A percentile compares a stretch with the other conserved stretches of the same genome.
These are phyloP conservation scores for Drosophila stalkeri DNA, from an alignment of 2,888 invertebrate species.

Conservation along the genomic window DNA sequence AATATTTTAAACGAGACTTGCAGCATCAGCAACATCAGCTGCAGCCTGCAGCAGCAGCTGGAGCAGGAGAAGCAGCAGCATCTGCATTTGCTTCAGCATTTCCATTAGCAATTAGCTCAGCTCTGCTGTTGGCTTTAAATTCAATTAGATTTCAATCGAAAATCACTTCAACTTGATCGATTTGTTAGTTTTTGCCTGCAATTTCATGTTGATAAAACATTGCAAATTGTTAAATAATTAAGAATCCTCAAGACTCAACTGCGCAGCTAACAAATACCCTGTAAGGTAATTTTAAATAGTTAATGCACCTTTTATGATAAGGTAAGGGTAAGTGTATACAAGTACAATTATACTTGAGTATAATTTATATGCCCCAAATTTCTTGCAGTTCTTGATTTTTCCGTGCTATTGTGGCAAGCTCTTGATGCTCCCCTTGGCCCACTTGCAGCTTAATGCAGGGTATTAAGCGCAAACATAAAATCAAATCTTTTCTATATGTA, in stretches of 20 bases:
- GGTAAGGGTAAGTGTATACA: no score
- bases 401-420: no score
- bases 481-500: neutral
- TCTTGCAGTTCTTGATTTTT: no score
- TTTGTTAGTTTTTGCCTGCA: neutral
- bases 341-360: no score
- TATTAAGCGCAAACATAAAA: neutral
- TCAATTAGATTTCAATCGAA: slow-evolving; percentile 11
- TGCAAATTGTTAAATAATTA: slow-evolving; percentile 32
- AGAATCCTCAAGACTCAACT: neutral
- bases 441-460: neutral
- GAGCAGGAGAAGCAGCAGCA: neutral
- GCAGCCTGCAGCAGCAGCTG: slow-evolving; percentile 23
- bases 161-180: slow-evolving; percentile 17
- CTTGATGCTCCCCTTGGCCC: neutral
- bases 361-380: no score
- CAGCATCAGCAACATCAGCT: slow-evolving; percentile 41
- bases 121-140: slow-evolving; percentile 12
- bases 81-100: slow-evolving; percentile 1
- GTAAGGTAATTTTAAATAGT: neutral
- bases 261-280: neutral
- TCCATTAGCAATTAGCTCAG: slow-evolving; percentile 46
- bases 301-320: neutral
- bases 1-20: slow-evolving; percentile 52
- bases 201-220: slow-evolving; percentile 7